These are phyloP conservation scores for Ypsolopha sequella DNA, from an alignment of 2,888 invertebrate genomes.

Conservation along the genomic window DNA sequence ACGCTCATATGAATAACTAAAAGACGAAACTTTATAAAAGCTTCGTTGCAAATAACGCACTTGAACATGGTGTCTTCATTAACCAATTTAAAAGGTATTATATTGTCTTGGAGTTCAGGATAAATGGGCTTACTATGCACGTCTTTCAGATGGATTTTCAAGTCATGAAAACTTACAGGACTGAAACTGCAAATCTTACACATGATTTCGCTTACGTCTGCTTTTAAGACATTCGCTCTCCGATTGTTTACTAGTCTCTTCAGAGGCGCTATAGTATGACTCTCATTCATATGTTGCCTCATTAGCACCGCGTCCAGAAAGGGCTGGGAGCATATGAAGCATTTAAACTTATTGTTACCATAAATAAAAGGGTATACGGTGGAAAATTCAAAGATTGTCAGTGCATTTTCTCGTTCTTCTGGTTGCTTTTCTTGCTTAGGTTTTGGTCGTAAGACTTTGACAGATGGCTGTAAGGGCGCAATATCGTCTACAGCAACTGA, in stretches of 20 bases:
- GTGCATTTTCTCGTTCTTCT: slow-evolving; percentile 45
- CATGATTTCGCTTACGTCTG: slow-evolving; percentile 44
- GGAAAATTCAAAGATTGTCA: slow-evolving; percentile 52
- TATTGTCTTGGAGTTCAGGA: slow-evolving; percentile 48
- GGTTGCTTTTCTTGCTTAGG: slow-evolving; percentile 21
- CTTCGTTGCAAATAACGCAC: slow-evolving; percentile 49
- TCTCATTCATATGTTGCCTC: slow-evolving; percentile 43
- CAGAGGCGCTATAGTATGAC: slow-evolving; percentile 40
- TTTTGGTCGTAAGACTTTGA: background rate
- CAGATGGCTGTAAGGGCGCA: too few relatives aligned
- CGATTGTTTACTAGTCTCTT: slow-evolving; percentile 51
- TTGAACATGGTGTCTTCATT: slow-evolving; percentile 31
- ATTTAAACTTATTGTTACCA: slow-evolving; percentile 58
- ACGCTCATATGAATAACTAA: slow-evolving; percentile 62
- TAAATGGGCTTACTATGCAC: slow-evolving; percentile 43
- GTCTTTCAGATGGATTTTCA: slow-evolving; percentile 47
- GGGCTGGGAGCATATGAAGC: slow-evolving; percentile 53
- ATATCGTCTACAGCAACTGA: background rate
- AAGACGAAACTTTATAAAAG: slow-evolving; percentile 51
- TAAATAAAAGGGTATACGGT: slow-evolving; percentile 58
- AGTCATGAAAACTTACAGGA: slow-evolving; percentile 28
- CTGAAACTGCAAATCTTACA: slow-evolving; percentile 42
- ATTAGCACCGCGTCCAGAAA: slow-evolving; percentile 42
- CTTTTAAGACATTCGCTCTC: slow-evolving; percentile 50
- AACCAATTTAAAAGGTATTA: slow-evolving; percentile 53